A percentile compares a stretch with the other conserved stretches of the same genome.
Conservation (phyloP, 2,797 vertebrate species). For the Sebastes matsubarae region DNA sequence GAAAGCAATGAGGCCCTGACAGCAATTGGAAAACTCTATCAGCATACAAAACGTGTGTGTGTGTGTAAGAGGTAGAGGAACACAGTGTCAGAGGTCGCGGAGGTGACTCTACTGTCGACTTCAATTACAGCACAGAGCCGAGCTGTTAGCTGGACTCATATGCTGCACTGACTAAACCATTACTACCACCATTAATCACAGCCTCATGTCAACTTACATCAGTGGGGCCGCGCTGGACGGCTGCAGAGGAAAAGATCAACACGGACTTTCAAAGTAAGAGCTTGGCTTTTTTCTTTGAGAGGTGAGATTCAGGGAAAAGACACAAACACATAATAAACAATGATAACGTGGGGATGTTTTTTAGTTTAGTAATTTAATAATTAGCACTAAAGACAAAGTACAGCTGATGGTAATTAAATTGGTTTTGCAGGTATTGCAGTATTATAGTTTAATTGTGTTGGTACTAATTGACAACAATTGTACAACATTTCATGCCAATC, state of each 20-base stretch:
- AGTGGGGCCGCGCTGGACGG: constrained; percentile 13
- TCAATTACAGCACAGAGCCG: constrained; percentile 41
- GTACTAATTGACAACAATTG: neutral
- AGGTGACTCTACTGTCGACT: constrained; percentile 62
- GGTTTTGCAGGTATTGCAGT: neutral
- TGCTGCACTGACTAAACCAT: constrained; percentile 73
- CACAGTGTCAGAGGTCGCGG: constrained; percentile 42
- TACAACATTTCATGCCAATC: neutral
- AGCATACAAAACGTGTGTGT: constrained; percentile 11
- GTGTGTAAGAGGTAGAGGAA: neutral
- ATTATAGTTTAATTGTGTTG: no score
- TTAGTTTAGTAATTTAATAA: neutral
- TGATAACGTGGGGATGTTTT: neutral
- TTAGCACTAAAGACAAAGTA: neutral
- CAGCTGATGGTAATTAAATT: neutral
- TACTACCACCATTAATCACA: constrained; percentile 81
- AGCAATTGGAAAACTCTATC: constrained; percentile 7
- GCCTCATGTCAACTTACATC: constrained; percentile 63
- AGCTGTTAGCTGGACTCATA: constrained; percentile 59
- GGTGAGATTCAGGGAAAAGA: neutral
- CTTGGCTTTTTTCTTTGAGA: neutral
- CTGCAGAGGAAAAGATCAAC: constrained; percentile 25
- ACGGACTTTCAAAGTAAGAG: constrained; percentile 46
- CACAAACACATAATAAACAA: neutral
- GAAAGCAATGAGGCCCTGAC: neutral